Conservation (phyloP, 2,797 vertebrate genomes). For the Dromococcyx pavoninus region DNA sequence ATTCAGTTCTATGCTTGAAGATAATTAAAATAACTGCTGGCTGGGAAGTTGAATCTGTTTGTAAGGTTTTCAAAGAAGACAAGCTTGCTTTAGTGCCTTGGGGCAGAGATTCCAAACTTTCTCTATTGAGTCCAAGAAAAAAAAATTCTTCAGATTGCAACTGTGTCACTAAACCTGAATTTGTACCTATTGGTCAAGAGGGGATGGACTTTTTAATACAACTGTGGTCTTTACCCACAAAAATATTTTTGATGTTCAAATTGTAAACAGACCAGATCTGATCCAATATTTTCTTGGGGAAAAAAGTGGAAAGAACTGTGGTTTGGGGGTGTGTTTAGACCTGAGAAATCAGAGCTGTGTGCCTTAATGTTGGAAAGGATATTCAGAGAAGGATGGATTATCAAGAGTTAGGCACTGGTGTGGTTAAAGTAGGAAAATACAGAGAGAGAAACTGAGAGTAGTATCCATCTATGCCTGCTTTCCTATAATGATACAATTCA, state of each 20-base stretch:
- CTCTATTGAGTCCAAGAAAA: background rate
- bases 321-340: no score
- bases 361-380: background rate
- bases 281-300: background rate
- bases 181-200: background rate
- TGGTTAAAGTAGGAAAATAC: background rate
- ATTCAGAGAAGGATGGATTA: background rate
- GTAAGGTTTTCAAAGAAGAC: background rate
- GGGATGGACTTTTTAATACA: background rate
- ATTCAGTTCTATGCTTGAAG: constrained; percentile 25
- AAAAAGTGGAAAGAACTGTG: no score
- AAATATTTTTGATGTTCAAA: background rate
- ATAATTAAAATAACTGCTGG: constrained; percentile 38
- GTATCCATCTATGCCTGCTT: background rate
- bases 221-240: background rate
- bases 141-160: background rate
- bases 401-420: accelerated
- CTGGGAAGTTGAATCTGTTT: background rate
- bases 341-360: no score
- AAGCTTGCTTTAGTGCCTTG: background rate
- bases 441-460: background rate
- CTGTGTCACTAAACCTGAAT: background rate
- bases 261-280: background rate
- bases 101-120: background rate
- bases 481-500: background rate